These are phyloP conservation scores for Serilophus lunatus DNA, from an alignment of 2,113 vertebrate genomes.

Conservation along the genomic window DNA sequence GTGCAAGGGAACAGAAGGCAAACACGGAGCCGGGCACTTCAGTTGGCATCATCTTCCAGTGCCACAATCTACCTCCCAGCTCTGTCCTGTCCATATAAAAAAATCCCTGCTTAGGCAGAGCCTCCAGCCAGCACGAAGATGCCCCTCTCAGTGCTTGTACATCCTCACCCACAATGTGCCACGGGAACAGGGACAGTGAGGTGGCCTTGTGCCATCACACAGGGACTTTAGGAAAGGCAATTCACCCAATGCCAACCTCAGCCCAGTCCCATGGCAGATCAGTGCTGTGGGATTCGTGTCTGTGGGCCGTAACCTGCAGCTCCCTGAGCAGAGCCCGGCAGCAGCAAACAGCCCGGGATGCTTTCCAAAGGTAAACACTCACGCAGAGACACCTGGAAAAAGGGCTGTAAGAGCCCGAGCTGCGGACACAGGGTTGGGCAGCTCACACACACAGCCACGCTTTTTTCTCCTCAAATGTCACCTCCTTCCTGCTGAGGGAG, in stretches of 20 bases:
- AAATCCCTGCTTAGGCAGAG: neutral
- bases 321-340: neutral
- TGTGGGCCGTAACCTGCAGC: neutral
- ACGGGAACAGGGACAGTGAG: fast-evolving
- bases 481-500: neutral
- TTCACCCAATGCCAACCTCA: neutral
- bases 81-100: neutral
- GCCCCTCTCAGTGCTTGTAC: fast-evolving
- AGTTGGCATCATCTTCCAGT: neutral
- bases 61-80: neutral
- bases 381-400: fast-evolving
- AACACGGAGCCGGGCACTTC: fast-evolving
- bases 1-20: neutral
- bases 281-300: neutral
- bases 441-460: fast-evolving
- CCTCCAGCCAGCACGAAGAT: fast-evolving
- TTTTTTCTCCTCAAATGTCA: neutral
- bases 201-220: neutral
- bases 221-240: neutral
- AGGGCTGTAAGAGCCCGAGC: neutral
- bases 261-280: neutral
- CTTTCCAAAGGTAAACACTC: neutral
- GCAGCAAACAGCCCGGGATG: neutral
- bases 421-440: neutral
- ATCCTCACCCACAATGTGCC: neutral